Evolutionary conservation across 1,140 invertebrate species (phyloP), one percentile per base, ranked within the genome.

Genomic region (Drosophila varians): DNA sequence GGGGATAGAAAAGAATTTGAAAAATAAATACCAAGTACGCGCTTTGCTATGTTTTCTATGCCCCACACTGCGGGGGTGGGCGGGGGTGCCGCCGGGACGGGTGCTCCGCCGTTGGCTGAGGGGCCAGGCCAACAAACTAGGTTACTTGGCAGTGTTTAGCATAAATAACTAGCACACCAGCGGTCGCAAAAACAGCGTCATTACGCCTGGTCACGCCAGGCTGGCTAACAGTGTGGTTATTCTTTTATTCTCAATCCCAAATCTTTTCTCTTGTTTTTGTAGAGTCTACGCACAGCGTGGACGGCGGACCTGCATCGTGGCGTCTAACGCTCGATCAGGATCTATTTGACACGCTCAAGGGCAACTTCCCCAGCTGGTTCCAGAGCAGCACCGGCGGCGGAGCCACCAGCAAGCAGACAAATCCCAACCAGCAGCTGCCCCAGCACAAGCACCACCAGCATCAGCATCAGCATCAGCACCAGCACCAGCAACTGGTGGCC

Each of bases 291-390:
- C 94, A 95, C 93, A 95, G 94, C 93, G 94, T 95, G 92, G 94
- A 94, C 92, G 94, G 94, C 91, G 94, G 94, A 90, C 95, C 94
- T 92, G 94, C 94, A 77, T 97, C 96, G 93, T 97, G 96, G 96
- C 95, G 95, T 92, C 95, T 97, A 84, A 96, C 96, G 91, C 94
- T 97, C 91, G 96, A 98, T 93, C 94, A 96, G 92, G 96, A 98
- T 93, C 93, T 98, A 78, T 94, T 98, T 82, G 95, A 97, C 91
- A 97, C 96, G 71, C 96, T 97, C 83, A 95, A 96, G 86, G 94
- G 95, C 65, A 96, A 97, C 90, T 97, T 97, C 92, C 96, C 96
- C 58, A 96, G 96, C 94, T 97, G 96, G 96, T 97, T 97, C 93
- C 96, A 95, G 92, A 49, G 64, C 52, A 49, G 70, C 45, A 49